Evolutionary conservation across 1,140 invertebrate species (phyloP).

Genomic region (Ceratina japonica): DNA sequence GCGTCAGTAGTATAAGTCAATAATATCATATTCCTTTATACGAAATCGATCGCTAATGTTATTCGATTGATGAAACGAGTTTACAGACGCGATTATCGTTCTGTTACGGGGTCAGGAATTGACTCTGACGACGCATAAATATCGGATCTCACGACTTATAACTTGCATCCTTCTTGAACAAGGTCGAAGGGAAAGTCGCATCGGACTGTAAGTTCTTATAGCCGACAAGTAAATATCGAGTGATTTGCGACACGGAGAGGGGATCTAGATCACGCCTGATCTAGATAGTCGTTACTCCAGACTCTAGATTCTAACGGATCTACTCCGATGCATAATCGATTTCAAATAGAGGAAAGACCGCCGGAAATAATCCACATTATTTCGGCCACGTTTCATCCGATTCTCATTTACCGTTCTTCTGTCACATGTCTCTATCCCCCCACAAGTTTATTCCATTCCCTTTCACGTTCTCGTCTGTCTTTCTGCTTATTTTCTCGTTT

Average conservation of each 20-base stretch:
- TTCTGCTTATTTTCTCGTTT: neutral
- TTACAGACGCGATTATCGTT: too few relatives aligned
- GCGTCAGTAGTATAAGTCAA: constrained; percentile 15
- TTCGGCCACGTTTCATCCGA: neutral
- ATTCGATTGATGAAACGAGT: too few relatives aligned
- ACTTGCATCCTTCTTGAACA: too few relatives aligned
- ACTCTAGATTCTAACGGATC: too few relatives aligned
- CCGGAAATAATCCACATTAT: too few relatives aligned
- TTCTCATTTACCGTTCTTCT: neutral
- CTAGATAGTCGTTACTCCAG: neutral
- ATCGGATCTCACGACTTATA: too few relatives aligned
- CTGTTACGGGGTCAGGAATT: neutral
- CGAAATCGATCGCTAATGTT: too few relatives aligned
- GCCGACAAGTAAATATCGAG: neutral
- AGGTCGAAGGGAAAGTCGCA: too few relatives aligned
- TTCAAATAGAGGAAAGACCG: too few relatives aligned
- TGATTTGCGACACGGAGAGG: neutral
- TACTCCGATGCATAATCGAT: too few relatives aligned
- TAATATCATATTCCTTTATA: neutral
- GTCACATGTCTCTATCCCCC: neutral
- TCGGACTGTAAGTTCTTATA: neutral
- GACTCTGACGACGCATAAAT: neutral
- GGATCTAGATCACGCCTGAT: neutral
- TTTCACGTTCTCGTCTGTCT: neutral
- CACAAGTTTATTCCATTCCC: neutral